Conservation (phyloP, 1,140 invertebrate species). For the Eueides isabella region DNA sequence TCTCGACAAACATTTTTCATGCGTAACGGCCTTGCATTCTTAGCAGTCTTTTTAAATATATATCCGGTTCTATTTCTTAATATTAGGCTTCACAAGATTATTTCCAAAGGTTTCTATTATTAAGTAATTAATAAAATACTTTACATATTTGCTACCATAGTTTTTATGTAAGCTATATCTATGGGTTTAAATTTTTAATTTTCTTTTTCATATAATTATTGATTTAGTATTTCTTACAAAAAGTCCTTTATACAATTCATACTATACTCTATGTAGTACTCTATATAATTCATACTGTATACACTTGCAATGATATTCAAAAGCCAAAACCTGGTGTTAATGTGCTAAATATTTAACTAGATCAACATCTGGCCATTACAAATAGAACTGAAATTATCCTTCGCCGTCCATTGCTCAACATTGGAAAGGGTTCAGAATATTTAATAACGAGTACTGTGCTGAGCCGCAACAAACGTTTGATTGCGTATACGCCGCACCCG, state of each 20-base stretch:
- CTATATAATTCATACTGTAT: background rate
- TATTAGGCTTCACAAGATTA: background rate
- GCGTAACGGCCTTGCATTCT: constrained; percentile 1
- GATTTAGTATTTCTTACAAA: background rate
- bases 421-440: constrained; percentile 39
- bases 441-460: constrained; percentile 25
- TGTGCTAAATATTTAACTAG: constrained; percentile 15
- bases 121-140: background rate
- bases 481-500: constrained; percentile 23
- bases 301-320: background rate
- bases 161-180: too few species aligned
- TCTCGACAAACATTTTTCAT: background rate
- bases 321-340: background rate
- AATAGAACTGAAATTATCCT: constrained; percentile 35
- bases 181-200: too few species aligned
- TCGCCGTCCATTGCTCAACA: constrained; percentile 39
- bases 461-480: constrained; percentile 30
- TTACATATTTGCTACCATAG: too few species aligned
- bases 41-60: background rate
- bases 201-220: too few species aligned
- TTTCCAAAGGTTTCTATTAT: background rate
- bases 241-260: background rate
- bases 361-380: constrained; percentile 17
- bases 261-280: background rate
- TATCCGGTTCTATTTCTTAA: background rate